Conservation (phyloP, 2,797 vertebrate species). For the Chiroxiphia lanceolata region DNA sequence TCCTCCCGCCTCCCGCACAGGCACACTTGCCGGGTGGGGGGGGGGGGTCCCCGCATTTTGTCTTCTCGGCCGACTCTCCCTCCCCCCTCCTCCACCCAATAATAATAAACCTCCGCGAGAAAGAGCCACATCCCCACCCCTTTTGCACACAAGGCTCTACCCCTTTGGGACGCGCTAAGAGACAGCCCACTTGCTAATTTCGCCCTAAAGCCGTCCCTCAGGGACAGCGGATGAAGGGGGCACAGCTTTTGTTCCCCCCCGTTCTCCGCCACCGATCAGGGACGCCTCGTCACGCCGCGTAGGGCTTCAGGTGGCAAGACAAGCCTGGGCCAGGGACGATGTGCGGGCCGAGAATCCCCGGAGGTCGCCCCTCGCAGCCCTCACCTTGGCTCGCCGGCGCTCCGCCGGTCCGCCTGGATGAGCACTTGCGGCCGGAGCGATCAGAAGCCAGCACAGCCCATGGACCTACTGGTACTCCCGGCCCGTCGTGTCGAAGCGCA, state of each 20-base stretch:
- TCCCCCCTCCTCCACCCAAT: slow-evolving; percentile 56
- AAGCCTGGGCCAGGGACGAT: not conserved
- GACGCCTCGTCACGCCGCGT: not conserved
- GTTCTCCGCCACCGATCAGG: not conserved
- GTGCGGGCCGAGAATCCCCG: not conserved
- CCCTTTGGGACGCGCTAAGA: not conserved
- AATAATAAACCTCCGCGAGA: slow-evolving; percentile 47
- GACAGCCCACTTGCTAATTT: not conserved
- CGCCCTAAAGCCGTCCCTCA: not conserved
- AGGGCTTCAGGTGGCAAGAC: not conserved
- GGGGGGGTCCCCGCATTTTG: slow-evolving; percentile 62
- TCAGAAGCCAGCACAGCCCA: not conserved
- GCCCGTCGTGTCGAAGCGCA: not conserved
- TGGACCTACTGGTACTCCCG: not conserved
- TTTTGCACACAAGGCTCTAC: slow-evolving; percentile 19
- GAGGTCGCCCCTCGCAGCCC: not conserved
- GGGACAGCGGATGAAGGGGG: not conserved
- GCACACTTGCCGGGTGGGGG: not conserved
- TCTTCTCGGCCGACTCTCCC: slow-evolving; percentile 54
- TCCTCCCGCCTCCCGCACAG: not conserved
- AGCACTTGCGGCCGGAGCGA: not conserved
- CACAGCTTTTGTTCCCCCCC: not conserved
- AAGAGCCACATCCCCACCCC: slow-evolving; percentile 47
- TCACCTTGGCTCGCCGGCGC: not conserved
- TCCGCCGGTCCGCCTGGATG: not conserved